Percentiles rank a stretch among this genome's conserved stretches.
Evolutionary conservation across 2,797 vertebrate species (phyloP).

Genomic region (Jordanella pulchra): DNA sequence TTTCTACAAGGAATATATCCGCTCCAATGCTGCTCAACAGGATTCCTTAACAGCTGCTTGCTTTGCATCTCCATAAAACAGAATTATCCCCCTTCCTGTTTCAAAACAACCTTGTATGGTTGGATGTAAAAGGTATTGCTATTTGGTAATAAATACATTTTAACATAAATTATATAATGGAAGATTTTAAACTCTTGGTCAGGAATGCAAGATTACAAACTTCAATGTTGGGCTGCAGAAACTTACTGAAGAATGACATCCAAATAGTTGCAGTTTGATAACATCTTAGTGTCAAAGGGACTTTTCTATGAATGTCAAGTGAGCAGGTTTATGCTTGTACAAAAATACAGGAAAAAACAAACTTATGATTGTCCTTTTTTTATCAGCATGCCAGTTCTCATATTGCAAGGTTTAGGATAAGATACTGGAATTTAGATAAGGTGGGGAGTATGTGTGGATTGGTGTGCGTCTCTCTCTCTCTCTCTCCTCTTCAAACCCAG

Average conservation of each 20-base stretch:
- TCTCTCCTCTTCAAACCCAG: conserved; percentile 8
- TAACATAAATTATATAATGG: neutral
- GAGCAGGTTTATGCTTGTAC: conserved; percentile 2
- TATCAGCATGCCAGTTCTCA: conserved; percentile 11
- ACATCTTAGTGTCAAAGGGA: conserved; percentile 4
- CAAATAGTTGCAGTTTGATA: conserved; percentile 28
- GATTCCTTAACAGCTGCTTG: neutral
- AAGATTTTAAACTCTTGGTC: neutral
- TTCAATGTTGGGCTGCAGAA: neutral
- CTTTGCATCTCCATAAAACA: conserved; percentile 63
- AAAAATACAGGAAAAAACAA: neutral
- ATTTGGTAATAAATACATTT: conserved; percentile 1
- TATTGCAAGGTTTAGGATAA: neutral
- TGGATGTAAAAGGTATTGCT: conserved; percentile 46
- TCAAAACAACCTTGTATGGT: conserved; percentile 21
- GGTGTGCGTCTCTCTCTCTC: conserved; percentile 7
- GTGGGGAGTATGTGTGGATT: neutral
- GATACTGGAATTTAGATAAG: conserved; percentile 10
- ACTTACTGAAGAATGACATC: conserved; percentile 17
- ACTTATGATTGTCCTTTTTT: neutral
- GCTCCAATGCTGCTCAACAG: conserved; percentile 17
- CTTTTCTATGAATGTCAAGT: conserved; percentile 4
- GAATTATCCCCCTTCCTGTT: conserved; percentile 1
- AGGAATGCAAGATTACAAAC: neutral
- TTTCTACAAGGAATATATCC: conserved; percentile 4